Percentiles rank a stretch among this genome's conserved stretches.
These are phyloP conservation scores for Cryptops parisi DNA, from an alignment of 2,888 invertebrate genomes.

Conservation along the genomic window DNA sequence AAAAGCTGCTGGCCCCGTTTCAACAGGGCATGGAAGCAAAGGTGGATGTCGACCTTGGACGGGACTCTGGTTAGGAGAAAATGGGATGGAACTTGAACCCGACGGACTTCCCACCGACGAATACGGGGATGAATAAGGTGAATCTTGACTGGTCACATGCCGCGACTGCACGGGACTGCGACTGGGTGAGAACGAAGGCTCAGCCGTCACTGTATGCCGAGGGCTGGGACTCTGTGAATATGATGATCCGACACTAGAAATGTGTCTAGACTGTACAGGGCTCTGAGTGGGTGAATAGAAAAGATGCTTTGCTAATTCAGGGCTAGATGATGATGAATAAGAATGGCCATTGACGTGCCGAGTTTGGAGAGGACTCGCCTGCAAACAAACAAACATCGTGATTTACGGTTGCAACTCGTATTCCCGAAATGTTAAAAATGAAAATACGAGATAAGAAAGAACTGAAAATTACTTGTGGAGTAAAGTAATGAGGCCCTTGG, in stretches of 20 bases:
- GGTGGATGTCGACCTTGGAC: conserved; percentile 17
- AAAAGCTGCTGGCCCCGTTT: neutral
- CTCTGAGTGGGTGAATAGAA: conserved; percentile 78
- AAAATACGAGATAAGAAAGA: neutral
- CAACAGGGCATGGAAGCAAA: neutral
- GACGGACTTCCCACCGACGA: conserved; percentile 19
- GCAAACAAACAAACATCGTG: neutral
- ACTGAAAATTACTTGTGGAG: conserved; percentile 6
- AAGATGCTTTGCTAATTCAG: conserved; percentile 20
- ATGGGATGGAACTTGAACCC: conserved; percentile 19
- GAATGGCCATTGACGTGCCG: conserved; percentile 18
- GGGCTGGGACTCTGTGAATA: conserved; percentile 18
- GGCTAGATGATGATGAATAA: conserved; percentile 19
- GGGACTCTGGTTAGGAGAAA: conserved; percentile 19
- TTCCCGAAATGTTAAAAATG: neutral
- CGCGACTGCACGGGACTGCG: conserved; percentile 18
- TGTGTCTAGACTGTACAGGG: conserved; percentile 68
- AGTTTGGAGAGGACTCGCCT: conserved; percentile 16
- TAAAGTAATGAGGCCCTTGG: conserved; percentile 11
- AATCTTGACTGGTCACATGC: conserved; percentile 17
- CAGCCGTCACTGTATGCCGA: conserved; percentile 13
- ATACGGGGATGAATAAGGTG: conserved; percentile 18
- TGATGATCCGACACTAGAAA: conserved; percentile 25
- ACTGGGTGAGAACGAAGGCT: conserved; percentile 17
- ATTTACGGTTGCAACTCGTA: neutral